These are phyloP conservation scores for Clarias fuscus DNA, from an alignment of 2,797 vertebrate genomes.

Conservation along the genomic window DNA sequence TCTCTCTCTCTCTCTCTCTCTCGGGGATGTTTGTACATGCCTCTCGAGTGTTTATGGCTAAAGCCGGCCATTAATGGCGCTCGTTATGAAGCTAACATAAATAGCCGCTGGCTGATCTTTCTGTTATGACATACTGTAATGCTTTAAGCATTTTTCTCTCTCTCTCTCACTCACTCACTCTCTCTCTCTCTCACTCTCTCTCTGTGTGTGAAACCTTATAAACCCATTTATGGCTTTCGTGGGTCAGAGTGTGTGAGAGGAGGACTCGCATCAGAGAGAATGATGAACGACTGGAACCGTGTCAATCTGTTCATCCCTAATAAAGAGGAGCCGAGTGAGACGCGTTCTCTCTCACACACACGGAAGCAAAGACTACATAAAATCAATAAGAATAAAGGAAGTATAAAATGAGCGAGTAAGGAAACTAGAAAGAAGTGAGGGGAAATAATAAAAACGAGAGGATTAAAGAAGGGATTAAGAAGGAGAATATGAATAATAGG, in stretches of 20 bases:
- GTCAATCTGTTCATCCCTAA: constrained; percentile 24
- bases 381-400: background rate
- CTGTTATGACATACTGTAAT: constrained; percentile 59
- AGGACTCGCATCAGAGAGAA: constrained; percentile 10
- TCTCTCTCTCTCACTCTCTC: background rate
- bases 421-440: background rate
- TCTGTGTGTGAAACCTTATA: constrained; percentile 44
- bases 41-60: constrained; percentile 70
- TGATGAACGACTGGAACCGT: background rate
- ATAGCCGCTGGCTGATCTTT: constrained; percentile 45
- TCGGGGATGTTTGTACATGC: constrained; percentile 65
- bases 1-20: constrained; percentile 3
- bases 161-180: background rate
- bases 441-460: no score
- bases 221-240: constrained; percentile 50
- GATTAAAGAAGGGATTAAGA: background rate
- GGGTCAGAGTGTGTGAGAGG: constrained; percentile 19
- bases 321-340: background rate
- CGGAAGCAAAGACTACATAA: background rate
- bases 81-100: constrained; percentile 57
- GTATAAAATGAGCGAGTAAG: no score
- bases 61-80: constrained; percentile 65
- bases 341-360: background rate
- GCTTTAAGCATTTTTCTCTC: constrained; percentile 51
- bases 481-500: background rate